A percentile compares a stretch with the other conserved stretches of the same genome.
phyloP scores from a whole-genome alignment of 2,797 vertebrate genomes.

The Hozukius guyotensis region DNA sequence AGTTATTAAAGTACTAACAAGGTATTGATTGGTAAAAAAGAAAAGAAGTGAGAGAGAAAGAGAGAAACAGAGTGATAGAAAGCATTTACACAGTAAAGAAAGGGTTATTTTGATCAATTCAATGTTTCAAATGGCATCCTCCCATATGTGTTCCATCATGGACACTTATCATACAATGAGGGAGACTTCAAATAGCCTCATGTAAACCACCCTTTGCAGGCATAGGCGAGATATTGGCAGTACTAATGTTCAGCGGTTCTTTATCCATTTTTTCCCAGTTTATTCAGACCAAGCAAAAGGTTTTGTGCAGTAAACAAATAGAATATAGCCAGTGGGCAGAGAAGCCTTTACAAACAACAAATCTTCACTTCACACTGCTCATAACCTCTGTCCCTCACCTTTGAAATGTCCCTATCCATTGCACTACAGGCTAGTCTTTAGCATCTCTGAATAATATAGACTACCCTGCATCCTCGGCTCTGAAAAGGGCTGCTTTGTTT shows the following conservation, averaged over 20 bases:
- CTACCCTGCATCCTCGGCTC: constrained; percentile 41
- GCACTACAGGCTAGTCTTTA: constrained; percentile 26
- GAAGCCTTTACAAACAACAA: constrained; percentile 48
- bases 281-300: constrained; percentile 39
- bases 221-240: constrained; percentile 21
- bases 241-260: constrained; percentile 26
- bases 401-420: constrained; percentile 11
- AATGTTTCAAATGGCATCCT: constrained; percentile 44
- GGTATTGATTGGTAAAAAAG: constrained; percentile 66
- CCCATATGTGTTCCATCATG: constrained; percentile 23
- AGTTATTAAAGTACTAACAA: constrained; percentile 72
- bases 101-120: constrained; percentile 40
- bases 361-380: constrained; percentile 11
- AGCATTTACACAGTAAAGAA: constrained; percentile 70
- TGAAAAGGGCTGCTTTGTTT: constrained; percentile 56
- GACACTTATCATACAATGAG: constrained; percentile 32
- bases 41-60: constrained; percentile 55
- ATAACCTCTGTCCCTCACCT: constrained; percentile 22
- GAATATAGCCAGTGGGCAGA: constrained; percentile 39
- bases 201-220: constrained; percentile 47
- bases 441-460: constrained; percentile 56
- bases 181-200: constrained; percentile 11
- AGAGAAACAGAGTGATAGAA: constrained; percentile 47
- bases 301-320: constrained; percentile 51
- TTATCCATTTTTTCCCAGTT: constrained; percentile 17